Percentiles rank a stretch among this genome's conserved stretches.
Conservation (phyloP, 2,888 invertebrate species). For the Diachrysia chrysitis region DNA sequence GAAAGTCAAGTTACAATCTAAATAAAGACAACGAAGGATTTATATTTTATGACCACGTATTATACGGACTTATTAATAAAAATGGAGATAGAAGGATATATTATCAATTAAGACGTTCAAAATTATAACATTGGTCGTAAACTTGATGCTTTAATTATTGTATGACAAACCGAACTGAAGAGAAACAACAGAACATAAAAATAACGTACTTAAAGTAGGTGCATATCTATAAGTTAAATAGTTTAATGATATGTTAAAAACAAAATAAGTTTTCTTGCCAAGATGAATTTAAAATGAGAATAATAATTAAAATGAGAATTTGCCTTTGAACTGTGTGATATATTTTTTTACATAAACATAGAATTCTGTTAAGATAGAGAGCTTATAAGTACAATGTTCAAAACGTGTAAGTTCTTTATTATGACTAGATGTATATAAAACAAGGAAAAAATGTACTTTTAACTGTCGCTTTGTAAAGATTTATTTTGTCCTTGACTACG, state of each 20-base stretch:
- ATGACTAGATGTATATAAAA: too few relatives aligned
- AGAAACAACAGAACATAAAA: neutral
- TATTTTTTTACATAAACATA: neutral
- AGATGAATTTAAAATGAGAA: neutral
- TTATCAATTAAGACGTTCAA: constrained; percentile 40
- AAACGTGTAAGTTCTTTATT: too few relatives aligned
- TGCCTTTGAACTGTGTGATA: neutral
- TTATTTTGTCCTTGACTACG: too few relatives aligned
- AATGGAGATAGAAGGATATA: constrained; percentile 31
- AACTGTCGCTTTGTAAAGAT: too few relatives aligned
- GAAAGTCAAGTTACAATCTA: constrained; percentile 19
- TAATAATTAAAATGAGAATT: neutral
- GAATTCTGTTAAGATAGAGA: neutral
- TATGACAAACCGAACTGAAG: neutral
- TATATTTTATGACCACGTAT: constrained; percentile 50
- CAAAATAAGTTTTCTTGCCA: neutral
- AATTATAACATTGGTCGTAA: constrained; percentile 29
- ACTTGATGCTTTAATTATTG: too few relatives aligned
- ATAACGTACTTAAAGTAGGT: too few relatives aligned
- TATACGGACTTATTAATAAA: constrained; percentile 51
- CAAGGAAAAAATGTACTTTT: too few relatives aligned
- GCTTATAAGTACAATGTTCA: neutral
- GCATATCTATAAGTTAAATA: too few relatives aligned
- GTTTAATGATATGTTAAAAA: too few relatives aligned
- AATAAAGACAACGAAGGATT: constrained; percentile 50